These are phyloP conservation scores for Eriocheir sinensis DNA, from an alignment of 1,140 invertebrate genomes.

Conservation along the genomic window DNA sequence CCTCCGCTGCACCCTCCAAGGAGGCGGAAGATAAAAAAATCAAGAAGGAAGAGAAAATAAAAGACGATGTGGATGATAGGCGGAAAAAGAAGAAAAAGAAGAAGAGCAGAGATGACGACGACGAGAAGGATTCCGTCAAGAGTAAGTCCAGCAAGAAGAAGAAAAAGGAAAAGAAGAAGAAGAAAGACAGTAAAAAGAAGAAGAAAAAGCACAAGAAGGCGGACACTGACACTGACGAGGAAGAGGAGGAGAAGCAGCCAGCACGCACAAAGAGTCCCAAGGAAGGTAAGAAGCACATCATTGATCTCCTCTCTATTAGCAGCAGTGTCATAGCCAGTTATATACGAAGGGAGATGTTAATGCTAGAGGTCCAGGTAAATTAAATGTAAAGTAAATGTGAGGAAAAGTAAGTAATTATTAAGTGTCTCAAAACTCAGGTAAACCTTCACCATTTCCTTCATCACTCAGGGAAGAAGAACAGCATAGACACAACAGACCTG, in stretches of 20 bases:
- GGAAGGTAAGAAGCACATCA: conserved; percentile 55
- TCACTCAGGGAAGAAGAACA: conserved; percentile 37
- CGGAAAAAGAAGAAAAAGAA: conserved; percentile 70
- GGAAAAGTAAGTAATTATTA: too few species aligned
- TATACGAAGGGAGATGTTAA: too few species aligned
- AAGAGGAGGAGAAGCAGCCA: conserved; percentile 66
- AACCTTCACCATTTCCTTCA: background rate
- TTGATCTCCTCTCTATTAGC: too few species aligned
- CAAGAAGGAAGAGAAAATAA: conserved; percentile 48
- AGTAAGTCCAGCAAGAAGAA: conserved; percentile 64
- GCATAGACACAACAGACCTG: conserved; percentile 58
- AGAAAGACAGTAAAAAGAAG: conserved; percentile 64
- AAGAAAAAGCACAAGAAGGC: conserved; percentile 66
- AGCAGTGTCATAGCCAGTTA: too few species aligned
- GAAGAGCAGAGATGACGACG: conserved; percentile 51
- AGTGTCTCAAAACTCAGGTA: too few species aligned
- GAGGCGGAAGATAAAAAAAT: conserved; percentile 30
- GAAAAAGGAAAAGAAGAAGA: conserved; percentile 74
- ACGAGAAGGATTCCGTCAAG: conserved; percentile 63
- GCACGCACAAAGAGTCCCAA: conserved; percentile 26
- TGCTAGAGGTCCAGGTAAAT: too few species aligned
- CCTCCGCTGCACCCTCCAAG: background rate
- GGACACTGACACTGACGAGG: conserved; percentile 53
- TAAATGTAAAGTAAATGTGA: too few species aligned
- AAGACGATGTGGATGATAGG: conserved; percentile 41